Evolutionary conservation across 2,888 invertebrate species (phyloP), one percentile per base, ranked within the genome.

Genomic region (Loripinus fragilis): DNA sequence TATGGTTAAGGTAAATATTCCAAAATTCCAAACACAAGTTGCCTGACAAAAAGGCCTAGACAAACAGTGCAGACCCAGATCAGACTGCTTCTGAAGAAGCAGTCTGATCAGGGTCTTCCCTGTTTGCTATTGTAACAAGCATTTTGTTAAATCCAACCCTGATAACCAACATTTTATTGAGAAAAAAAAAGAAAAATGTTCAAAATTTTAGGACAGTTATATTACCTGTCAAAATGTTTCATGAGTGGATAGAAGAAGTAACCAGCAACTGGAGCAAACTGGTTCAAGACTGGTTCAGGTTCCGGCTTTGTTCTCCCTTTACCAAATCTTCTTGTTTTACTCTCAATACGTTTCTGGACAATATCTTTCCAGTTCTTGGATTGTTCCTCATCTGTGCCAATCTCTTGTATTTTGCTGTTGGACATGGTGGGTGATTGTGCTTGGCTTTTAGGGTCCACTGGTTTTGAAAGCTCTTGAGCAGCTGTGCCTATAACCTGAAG

Each of bases 241-340:
- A 93, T 85, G 28, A 93, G 85, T 0, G 97, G 97, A 91, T 97
- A 98, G 94, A 98, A 97, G 91, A 98, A 98, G 65, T 95, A 95
- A 0, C 97, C 96, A 0, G 96, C 96, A 0, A 96, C 96, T 0
- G 95, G 93, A 0, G 96, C 95, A 92, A 98, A 98, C 69, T 94
- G 94, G 93, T 97, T 98, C 45, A 81, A 77, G 8, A 81, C 80
- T n/a, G 86, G 78, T 15, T 66, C 94, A 90, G 81, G 94, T 94
- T 87, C 93, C 76, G 85, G 93, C 88, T 80, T 93, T 93, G 25
- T 93, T 90, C 90, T 95, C 95, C 88, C 96, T 41, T 89, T 87
- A 33, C 85, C 89, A 85, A 94, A 92, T 17, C 91, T 95, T 90
- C 95, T 95, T 0, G 97, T 97, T 91, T 97, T 97, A 7, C 94